Percentiles rank a stretch among this genome's conserved stretches.
Conservation (phyloP, 1,140 invertebrate genomes). For the Dendrolimus punctatus region DNA sequence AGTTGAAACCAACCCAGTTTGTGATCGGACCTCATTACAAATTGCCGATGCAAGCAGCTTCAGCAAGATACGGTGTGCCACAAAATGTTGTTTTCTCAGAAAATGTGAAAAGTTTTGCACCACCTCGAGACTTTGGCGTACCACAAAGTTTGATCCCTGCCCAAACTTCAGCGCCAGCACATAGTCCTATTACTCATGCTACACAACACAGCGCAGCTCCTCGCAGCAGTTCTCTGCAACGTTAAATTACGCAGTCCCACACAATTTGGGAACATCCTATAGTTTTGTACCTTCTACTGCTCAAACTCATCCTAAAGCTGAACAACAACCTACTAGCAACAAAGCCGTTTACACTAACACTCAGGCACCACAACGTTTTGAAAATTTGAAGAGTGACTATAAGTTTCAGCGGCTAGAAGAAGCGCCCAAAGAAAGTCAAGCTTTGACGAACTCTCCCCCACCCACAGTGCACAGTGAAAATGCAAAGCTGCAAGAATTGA, state of each 20-base stretch:
- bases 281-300: conserved; percentile 5
- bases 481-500: conserved; percentile 30
- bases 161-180: too few species aligned
- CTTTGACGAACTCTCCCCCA: conserved; percentile 11
- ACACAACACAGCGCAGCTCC: too few species aligned
- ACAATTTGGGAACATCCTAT: too few species aligned
- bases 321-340: conserved; percentile 36
- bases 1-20: conserved; percentile 36
- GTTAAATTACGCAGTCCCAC: too few species aligned
- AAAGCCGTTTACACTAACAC: conserved; percentile 27
- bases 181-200: too few species aligned
- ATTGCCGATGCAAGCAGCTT: conserved; percentile 29
- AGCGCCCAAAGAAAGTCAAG: conserved; percentile 13
- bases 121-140: conserved; percentile 1
- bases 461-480: conserved; percentile 22
- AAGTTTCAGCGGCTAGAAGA: conserved; percentile 34
- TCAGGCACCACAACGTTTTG: conserved; percentile 16
- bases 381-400: conserved; percentile 21
- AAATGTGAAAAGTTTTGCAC: conserved; percentile 26
- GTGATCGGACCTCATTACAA: conserved; percentile 34
- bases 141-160: too few species aligned
- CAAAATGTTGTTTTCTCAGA: conserved; percentile 29
- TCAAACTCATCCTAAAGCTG: conserved; percentile 17
- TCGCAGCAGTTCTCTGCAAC: too few species aligned
- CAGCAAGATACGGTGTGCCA: conserved; percentile 23